Conservation (phyloP, 2,888 invertebrate genomes). For the Drosophila yooni region DNA sequence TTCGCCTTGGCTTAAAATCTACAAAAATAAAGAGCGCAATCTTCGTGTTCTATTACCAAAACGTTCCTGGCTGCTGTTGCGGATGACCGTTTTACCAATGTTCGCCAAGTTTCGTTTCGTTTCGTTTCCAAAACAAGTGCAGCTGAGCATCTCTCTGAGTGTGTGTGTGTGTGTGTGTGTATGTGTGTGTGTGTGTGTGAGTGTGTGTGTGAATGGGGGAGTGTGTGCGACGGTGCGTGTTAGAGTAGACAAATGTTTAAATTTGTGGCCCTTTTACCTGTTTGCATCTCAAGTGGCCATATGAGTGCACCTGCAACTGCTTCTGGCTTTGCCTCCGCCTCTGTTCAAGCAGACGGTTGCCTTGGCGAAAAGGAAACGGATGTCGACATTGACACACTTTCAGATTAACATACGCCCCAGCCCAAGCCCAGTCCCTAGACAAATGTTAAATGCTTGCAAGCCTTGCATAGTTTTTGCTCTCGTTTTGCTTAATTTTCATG, state of each 20-base stretch:
- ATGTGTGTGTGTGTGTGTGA: constrained; percentile 13
- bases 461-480: constrained; percentile 33
- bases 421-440: constrained; percentile 20
- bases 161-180: constrained; percentile 20
- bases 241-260: constrained; percentile 79
- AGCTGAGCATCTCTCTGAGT: constrained; percentile 10
- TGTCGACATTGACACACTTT: constrained; percentile 82
- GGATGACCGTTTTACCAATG: constrained; percentile 83
- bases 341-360: constrained; percentile 21
- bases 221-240: constrained; percentile 67
- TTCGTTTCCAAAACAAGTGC: constrained; percentile 20
- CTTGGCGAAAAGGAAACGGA: constrained; percentile 72
- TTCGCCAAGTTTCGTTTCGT: constrained; percentile 66
- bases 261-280: constrained; percentile 79
- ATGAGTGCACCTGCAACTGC: constrained; percentile 39
- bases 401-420: constrained; percentile 58
- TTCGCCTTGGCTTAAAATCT: constrained; percentile 26
- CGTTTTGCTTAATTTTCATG: constrained; percentile 46
- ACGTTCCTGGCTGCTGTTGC: constrained; percentile 63
- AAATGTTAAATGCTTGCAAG: constrained; percentile 50
- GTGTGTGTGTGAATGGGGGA: background rate
- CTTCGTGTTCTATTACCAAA: constrained; percentile 56
- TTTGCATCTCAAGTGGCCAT: constrained; percentile 79
- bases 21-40: constrained; percentile 10
- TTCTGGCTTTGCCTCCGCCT: constrained; percentile 18